Base-by-base conservation (phyloP, 2,888 invertebrate genomes). In the Lacanobia wlatinum region DNA sequence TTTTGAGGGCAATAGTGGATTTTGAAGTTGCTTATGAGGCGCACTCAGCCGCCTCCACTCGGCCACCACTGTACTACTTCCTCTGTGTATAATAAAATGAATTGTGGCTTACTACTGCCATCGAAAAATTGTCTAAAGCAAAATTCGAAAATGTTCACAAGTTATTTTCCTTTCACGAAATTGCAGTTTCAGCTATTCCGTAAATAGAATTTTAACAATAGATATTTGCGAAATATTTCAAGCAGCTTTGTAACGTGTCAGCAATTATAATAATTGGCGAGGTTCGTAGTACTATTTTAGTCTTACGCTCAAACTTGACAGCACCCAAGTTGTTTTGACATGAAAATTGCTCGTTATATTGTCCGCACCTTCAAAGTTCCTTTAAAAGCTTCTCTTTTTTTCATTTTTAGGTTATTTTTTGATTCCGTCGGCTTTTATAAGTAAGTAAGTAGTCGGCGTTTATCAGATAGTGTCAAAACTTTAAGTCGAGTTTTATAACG, bases 251-350 rank as follows among this genome's bases (percentile, higher is more conserved):
- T 23, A 55, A 53, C 18, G 40, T 53, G 12, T 3, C 16, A 21
- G 56, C 66, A 70, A 79, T 83, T 83, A 82, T 61, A 50, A 60
- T 83, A 83, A 82, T 83, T 72, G 67, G 66, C 59, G 12, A 48
- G 48, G 40, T 59, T 64, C 68, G 28, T 21, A 3, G 40, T 52
- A 52, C n/a, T 28, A 43, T 53, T 53, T 21, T 43, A 21, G 53
- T 40, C 38, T 62, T 46, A 38, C 12, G 46, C n/a, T 73, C 38
- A 40, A 80, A 66, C 34, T 52, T 48, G 61, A 61, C 58, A 62
- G 77, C 46, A 34, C n/a, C 34, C 43, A 10, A 43, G 63, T 70
- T 70, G 70, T 82, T 53, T 73, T 43, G 34, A 0, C 73, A 59
- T 34, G 62, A 50, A 80, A 73, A 82, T 80, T 73, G 66, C 66